Evolutionary conservation across 2,113 vertebrate species (phyloP), one percentile per base, ranked within the genome.

Genomic region (Kryptolebias marmoratus): DNA sequence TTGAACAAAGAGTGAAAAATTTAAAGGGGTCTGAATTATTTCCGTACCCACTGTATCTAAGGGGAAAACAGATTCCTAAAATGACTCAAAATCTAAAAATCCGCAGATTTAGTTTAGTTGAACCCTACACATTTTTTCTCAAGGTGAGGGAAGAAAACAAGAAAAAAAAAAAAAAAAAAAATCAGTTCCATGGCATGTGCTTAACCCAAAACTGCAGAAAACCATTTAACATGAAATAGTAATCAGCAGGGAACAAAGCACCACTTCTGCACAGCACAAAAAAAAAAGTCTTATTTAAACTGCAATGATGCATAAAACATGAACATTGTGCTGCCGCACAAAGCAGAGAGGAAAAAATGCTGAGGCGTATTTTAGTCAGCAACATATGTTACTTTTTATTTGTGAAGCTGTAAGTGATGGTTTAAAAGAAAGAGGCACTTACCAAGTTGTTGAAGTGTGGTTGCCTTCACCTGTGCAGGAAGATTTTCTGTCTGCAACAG

Each of bases 381-480:
- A 36, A 15, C 30, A 16, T 75, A 18, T 0, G 31, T 11, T 11
- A 56, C 16, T 18, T 13, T 36, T 27, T 47, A 68, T 10, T 12
- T 39, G 11, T 18, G 28, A 28, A 59, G 45, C 15, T 3, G 14
- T 45, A 2, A 31, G 22, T 56, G 1, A 48, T 39, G 0, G 1
- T 39, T 12, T 10, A 12, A 28, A 5, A 10, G 45, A 10, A 1
- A 6, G 31, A 31, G 56, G 52, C 79, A 95, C 97, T 94, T 94
- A 98, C 97, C 97, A 88, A 99, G 94, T 91, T 99, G 97, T 92
- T 98, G 97, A 90, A 99, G 95, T 77, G 97, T 95, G 82, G 96
- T 95, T 81, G 97, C 97, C 94, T 98, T 99, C 93, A 99, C 97
- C 96, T 97, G 96, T 89, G 95, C 94, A 92, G 97, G 95, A 94